Evolutionary conservation across 64 coral and sea anemone species (phyloP), one percentile per base, ranked within the genome.

Genomic region (Porites lutea): DNA sequence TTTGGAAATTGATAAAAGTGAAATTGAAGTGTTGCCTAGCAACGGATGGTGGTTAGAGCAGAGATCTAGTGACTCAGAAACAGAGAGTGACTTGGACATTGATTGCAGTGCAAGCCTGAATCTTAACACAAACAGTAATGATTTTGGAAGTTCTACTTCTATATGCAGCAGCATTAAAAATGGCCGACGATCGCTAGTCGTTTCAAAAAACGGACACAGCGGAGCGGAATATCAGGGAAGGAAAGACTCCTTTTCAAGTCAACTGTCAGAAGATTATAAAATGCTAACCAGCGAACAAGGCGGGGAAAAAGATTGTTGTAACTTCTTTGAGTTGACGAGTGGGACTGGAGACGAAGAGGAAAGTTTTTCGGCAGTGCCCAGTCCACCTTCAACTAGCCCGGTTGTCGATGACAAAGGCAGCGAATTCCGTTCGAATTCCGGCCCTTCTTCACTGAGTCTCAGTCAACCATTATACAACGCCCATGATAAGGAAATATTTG

Each of bases 31-130:
- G 81, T 83, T 83, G 6, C 81, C 81, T 67, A 51, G 81, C 81
- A 83, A 83, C 62, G 81, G 81, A 16, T 83, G 81, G 81, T 83
- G 81, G 81, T 15, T 18, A 15, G 18, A 67, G 27, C 37, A 66
- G 61, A 48, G 48, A 11, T 51, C 6, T 8, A 68, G 61, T 51
- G 60, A 67, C 64, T 83, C 81, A 19, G 81, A 83, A 67, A 83
- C 18, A 13, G 61, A 82, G 18, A 14, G 23, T 0, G 54, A 81
- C 13, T 4, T 27, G 13, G 23, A 81, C 60, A 45, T 22, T 62
- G 55, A 82, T 46, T 48, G 15, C 22, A 51, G 19, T 20, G 59
- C 8, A 68, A 11, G 47, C 68, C 68, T 5, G 6, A 48, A 83
- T 20, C 15, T 67, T 3, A 59, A 64, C 13, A 43, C 2, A 11